Evolutionary conservation across 2,888 invertebrate species (phyloP), one percentile per base, ranked within the genome.

Genomic region (Physocephala rufipes): DNA sequence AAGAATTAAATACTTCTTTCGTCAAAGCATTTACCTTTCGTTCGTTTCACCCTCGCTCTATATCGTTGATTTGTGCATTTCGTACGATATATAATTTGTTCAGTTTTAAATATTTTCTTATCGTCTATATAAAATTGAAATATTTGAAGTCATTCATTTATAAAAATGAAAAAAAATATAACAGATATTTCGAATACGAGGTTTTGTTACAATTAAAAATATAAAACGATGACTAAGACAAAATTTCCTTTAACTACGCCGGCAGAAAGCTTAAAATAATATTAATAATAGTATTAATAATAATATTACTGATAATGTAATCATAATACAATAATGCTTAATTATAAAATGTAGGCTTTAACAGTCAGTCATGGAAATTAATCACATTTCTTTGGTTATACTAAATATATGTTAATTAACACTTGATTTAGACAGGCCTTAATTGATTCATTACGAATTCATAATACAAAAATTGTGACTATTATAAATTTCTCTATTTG

Each of bases 321-420:
- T 43, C 58, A 45, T 58, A 66, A 24, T 30, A 69, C 45, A 43
- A 58, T 61, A 19, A 59, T 55, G 61, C 74, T 76, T 74, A 73
- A 76, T 72, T 76, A 75, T 71, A 75, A 78, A 79, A 76, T 74
- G 76, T 75, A 79, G 76, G 77, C 77, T 76, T 78, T 74, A 78
- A 78, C 80, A 81, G 80, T 81, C 81, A 82, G 81, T 81, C 81
- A 78, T 79, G 79, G 80, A 79, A 81, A 81, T 79, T 67, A 82
- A 81, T 81, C 82, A 81, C 82, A 79, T 81, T 76, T 73, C 80
- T 77, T 79, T 77, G 62, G 21, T 70, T 63, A n/a, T n/a, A n/a
- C n/a, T n/a, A n/a, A n/a, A n/a, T 69, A 63, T 26, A 26, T 24
- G 36, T n/a, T 59, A 51, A 28, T 70, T 24, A 36, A 28, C 28